Base-by-base conservation (phyloP, 2,113 vertebrate genomes). In the Artemisiospiza belli region DNA sequence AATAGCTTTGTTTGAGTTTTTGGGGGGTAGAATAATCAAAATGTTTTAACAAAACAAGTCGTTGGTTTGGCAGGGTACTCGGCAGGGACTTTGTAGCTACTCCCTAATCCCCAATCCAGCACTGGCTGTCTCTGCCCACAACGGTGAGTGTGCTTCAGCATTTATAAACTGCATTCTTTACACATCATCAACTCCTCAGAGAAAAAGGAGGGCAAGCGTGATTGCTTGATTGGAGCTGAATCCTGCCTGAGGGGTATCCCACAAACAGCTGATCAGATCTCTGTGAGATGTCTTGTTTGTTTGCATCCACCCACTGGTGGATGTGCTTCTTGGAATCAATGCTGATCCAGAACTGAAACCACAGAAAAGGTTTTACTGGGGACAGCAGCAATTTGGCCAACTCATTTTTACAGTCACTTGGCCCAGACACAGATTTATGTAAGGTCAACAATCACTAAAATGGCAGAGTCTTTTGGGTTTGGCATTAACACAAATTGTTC, bases 1-100 rank as follows among this genome's bases (percentile, higher is more conserved):
- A 94, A 95, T 95, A 96, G 64, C 47, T 87, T 86, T 85, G 77
- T 89, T 96, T 84, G 80, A 57, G 39, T 17, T 27, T 54, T 49
- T 27, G 7, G 41, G 58, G 72, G 76, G 79, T 47, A 90, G 70
- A 85, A 75, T 33, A 82, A 92, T 80, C 74, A 83, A 74, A 84
- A 80, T 35, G n/a, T 88, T 95, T 93, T 58, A 87, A 67, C n/a
- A 87, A 88, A 95, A 70, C 82, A 85, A 94, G 75, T 68, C 22
- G 3, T 33, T 31, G 70, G 55, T 51, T 95, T 94, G 93, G 93
- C 91, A 92, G 58, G 17, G 58, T n/a, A 72, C 63, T 83, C 27
- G 2, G 43, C 30, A 78, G 51, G n/a, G 49, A 84, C 27, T 84
- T 10, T 57, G 46, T 35, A 92, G 70, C 52, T 76, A 41, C 51